These are phyloP conservation scores for Lepidurus packardi DNA, from an alignment of 1,140 invertebrate genomes.

Conservation along the genomic window DNA sequence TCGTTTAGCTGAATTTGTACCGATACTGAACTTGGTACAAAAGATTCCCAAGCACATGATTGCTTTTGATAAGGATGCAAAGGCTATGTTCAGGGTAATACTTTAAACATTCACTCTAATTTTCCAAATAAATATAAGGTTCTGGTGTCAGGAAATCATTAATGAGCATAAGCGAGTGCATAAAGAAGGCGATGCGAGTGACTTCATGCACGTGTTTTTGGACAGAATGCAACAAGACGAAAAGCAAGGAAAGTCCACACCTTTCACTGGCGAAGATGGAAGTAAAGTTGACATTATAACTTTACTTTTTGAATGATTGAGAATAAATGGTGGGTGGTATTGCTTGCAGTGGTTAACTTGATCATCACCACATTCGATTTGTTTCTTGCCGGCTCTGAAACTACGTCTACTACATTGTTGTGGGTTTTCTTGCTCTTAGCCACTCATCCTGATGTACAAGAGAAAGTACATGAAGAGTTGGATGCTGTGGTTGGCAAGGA, in stretches of 20 bases:
- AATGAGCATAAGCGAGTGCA: background rate
- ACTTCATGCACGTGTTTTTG: background rate
- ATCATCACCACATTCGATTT: constrained; percentile 1
- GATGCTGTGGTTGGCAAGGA: constrained; percentile 40
- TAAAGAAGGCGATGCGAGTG: background rate
- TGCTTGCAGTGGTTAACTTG: constrained; percentile 2
- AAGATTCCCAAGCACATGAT: too few species aligned
- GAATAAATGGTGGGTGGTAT: background rate
- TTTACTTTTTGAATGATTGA: background rate
- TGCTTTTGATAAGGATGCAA: too few species aligned
- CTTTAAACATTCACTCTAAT: background rate
- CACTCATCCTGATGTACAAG: constrained; percentile 42
- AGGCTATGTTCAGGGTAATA: background rate
- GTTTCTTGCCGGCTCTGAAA: constrained; percentile 39
- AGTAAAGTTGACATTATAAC: background rate
- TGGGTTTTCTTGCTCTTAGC: constrained; percentile 44
- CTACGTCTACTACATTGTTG: constrained; percentile 41
- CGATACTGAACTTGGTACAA: too few species aligned
- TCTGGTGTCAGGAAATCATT: background rate
- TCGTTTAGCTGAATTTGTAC: too few species aligned
- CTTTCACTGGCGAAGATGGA: background rate
- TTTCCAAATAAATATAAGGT: background rate
- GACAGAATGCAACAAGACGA: background rate
- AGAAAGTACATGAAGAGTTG: constrained; percentile 42
- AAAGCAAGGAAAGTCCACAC: background rate